phyloP scores from a whole-genome alignment of 1,140 invertebrate genomes.

The Drusus annulatus region DNA sequence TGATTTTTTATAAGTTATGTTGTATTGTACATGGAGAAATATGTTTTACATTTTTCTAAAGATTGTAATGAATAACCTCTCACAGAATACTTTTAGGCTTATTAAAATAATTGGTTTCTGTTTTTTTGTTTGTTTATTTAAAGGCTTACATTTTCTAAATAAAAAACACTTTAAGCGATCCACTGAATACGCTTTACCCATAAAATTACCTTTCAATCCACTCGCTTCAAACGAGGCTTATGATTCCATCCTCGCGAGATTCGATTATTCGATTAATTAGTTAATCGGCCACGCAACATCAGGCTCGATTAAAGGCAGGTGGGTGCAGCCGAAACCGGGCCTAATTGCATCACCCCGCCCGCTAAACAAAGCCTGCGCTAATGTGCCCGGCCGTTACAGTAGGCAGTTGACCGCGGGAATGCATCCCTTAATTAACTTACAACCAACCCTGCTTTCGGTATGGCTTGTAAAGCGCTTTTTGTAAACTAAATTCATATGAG shows the following conservation, averaged over 20 bases:
- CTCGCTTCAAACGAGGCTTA: neutral
- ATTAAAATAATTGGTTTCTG: too few species aligned
- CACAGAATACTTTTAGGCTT: too few species aligned
- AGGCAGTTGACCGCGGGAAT: conserved; percentile 16
- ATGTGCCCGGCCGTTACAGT: conserved; percentile 11
- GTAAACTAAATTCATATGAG: too few species aligned
- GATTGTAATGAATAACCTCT: too few species aligned
- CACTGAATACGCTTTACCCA: too few species aligned
- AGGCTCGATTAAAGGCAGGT: neutral
- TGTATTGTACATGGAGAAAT: too few species aligned
- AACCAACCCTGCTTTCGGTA: neutral
- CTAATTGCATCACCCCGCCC: conserved; percentile 27
- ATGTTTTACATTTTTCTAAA: too few species aligned
- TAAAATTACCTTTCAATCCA: neutral
- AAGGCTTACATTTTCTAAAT: too few species aligned
- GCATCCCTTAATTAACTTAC: conserved; percentile 37
- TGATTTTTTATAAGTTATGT: too few species aligned
- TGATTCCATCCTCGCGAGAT: conserved; percentile 1
- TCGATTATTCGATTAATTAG: neutral
- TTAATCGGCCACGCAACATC: neutral
- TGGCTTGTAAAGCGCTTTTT: too few species aligned
- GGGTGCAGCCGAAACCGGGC: neutral
- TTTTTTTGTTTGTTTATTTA: too few species aligned
- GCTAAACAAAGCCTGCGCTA: conserved; percentile 21
- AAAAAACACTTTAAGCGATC: too few species aligned